Evolutionary conservation across 2,113 vertebrate species (phyloP), one percentile per base, ranked within the genome.

Genomic region (Mirza zaza): DNA sequence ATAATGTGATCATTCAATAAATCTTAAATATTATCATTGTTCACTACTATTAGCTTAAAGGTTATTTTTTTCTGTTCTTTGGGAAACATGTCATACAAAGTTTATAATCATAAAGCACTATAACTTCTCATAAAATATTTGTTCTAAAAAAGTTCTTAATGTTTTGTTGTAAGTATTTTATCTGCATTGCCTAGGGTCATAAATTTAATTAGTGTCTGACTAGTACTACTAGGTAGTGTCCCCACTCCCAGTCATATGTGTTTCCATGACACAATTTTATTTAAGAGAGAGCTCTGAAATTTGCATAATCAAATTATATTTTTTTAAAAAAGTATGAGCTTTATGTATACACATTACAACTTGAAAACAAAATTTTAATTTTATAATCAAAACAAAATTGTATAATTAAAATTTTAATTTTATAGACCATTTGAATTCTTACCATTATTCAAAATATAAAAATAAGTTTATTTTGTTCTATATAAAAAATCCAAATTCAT

Each of bases 21-120:
- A 91, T 88, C 94, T 94, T 93, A 94, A 94, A 82, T 88, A 94
- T 32, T 83, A 87, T 80, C n/a, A 83, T 61, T 85, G 80, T 34
- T 89, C 2, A 2, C 52, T 42, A 77, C 88, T 82, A 96, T 86
- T 17, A 68, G 61, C 52, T 80, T 85, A 94, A 96, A 91, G 57
- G 17, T 87, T 80, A 79, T 63, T 93, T 95, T 96, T 93, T 96
- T 93, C 36, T 93, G 13, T 82, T 82, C 55, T 91, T 89, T 89
- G 29, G n/a, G 96, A 96, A 94, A 92, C 48, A 87, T 10, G 23
- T 83, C 18, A 82, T 57, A 91, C 6, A 91, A 87, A 89, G 55
- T 83, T 96, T 3, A 85, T 36, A 77, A 77, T 68, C 13, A 85
- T 77, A 59, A 55, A 2, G 4, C 68, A 3, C 8, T 36, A 67